Conservation (phyloP, 2,797 vertebrate species). For the Pagetopsis macropterus region DNA sequence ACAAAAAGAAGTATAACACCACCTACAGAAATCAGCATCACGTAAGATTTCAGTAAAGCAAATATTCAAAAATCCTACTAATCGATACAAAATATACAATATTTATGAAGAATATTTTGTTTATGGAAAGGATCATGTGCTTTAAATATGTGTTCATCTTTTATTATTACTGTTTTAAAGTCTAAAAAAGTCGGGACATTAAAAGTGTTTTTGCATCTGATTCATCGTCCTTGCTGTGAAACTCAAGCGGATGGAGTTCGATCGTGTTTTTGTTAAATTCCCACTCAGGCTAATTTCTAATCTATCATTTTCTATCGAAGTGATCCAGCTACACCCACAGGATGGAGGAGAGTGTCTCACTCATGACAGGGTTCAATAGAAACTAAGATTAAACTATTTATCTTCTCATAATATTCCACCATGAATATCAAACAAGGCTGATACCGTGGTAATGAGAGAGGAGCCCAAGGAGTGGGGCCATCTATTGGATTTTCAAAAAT, state of each 20-base stretch:
- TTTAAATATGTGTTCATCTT: constrained; percentile 23
- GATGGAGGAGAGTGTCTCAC: constrained; percentile 55
- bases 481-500: constrained; percentile 76
- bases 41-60: not conserved
- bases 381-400: constrained; percentile 80
- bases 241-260: constrained; percentile 45
- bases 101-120: not conserved
- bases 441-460: constrained; percentile 72
- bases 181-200: constrained; percentile 42
- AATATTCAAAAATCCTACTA: not conserved
- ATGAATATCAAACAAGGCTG: constrained; percentile 76
- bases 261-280: constrained; percentile 63
- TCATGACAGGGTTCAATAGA: constrained; percentile 76
- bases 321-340: constrained; percentile 34
- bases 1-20: not conserved
- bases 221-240: constrained; percentile 39
- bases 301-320: constrained; percentile 74
- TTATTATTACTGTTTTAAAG: constrained; percentile 30
- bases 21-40: not conserved
- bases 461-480: constrained; percentile 54
- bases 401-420: constrained; percentile 78
- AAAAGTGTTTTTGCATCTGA: constrained; percentile 56
- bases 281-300: constrained; percentile 66
- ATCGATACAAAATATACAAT: not conserved
- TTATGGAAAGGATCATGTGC: not conserved